These are phyloP conservation scores for Parauchenoglanis ngamensis DNA, from an alignment of 2,797 vertebrate species.

Conservation along the genomic window DNA sequence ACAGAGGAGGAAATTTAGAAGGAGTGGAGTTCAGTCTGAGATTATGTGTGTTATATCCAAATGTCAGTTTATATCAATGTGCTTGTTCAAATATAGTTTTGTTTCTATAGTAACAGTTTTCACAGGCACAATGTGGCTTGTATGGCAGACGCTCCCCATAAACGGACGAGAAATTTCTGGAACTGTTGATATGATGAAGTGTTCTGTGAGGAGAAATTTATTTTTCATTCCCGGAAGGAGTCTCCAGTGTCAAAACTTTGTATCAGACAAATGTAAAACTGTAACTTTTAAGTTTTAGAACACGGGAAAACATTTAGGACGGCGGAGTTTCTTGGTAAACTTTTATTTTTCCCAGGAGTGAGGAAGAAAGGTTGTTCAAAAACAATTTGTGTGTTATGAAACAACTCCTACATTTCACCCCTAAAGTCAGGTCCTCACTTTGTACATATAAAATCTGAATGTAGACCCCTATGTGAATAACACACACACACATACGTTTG, in stretches of 20 bases:
- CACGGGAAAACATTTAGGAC: too few species aligned
- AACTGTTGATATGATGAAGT: neutral
- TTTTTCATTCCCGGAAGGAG: neutral
- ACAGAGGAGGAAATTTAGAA: neutral
- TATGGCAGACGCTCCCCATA: neutral
- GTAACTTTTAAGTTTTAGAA: too few species aligned
- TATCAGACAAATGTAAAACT: too few species aligned
- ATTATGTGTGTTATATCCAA: neutral
- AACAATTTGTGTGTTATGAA: neutral
- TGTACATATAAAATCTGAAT: neutral
- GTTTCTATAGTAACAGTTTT: conserved; percentile 7
- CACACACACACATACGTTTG: too few species aligned
- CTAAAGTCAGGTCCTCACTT: neutral
- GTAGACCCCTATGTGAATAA: neutral
- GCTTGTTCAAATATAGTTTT: neutral
- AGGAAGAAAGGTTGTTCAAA: too few species aligned
- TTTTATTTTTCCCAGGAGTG: too few species aligned
- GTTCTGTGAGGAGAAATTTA: neutral
- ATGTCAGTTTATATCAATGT: neutral
- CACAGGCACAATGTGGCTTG: neutral
- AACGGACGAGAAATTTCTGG: neutral
- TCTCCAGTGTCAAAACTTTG: neutral
- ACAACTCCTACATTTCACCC: neutral
- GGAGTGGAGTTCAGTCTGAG: neutral
- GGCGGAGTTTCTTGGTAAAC: too few species aligned